A percentile compares a stretch with the other conserved stretches of the same genome.
These are phyloP conservation scores for Apus apus DNA, from an alignment of 2,113 vertebrate species.

Conservation along the genomic window DNA sequence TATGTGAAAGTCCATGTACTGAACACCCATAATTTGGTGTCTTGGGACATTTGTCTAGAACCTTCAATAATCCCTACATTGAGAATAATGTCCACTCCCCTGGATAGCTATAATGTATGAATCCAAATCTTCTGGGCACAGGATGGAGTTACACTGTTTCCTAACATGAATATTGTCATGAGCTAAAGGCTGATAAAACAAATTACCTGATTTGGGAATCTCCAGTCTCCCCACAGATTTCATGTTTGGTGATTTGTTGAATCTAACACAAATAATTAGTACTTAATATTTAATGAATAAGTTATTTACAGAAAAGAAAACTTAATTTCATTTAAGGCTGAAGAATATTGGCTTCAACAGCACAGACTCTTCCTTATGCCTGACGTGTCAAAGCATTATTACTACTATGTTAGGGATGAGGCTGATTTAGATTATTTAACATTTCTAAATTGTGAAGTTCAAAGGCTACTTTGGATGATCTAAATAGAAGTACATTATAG, in stretches of 20 bases:
- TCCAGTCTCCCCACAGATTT: rapidly evolving
- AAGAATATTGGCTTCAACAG: not conserved
- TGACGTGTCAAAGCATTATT: not conserved
- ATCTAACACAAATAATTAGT: not conserved
- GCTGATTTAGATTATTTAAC: not conserved
- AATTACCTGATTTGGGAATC: not conserved
- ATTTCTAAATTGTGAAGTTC: not conserved
- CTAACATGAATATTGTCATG: not conserved
- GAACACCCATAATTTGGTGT: not conserved
- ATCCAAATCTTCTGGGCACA: not conserved
- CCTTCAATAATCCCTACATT: not conserved
- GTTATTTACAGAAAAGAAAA: not conserved
- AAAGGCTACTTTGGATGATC: not conserved
- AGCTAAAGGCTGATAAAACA: not conserved
- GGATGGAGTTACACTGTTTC: not conserved
- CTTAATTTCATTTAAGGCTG: not conserved
- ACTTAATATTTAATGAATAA: not conserved
- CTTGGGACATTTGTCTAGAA: not conserved
- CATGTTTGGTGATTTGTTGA: not conserved
- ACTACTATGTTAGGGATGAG: not conserved
- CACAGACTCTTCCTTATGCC: not conserved
- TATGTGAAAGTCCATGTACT: not conserved
- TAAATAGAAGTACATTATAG: not conserved
- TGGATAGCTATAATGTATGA: not conserved
- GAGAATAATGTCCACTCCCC: not conserved